phyloP scores from a whole-genome alignment of 2,888 invertebrate species.

The Chesias legatella region DNA sequence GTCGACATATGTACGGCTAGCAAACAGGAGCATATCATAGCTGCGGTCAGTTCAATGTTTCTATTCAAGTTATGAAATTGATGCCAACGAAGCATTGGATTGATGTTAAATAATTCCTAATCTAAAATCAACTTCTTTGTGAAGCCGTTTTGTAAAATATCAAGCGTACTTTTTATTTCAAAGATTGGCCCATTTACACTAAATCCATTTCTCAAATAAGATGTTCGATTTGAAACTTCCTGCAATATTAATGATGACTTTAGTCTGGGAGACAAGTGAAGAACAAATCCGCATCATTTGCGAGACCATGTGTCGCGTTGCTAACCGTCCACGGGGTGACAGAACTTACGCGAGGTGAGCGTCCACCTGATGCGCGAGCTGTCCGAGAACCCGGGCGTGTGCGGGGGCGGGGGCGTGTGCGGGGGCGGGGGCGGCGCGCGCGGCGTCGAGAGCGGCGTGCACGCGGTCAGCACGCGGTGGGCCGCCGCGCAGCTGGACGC shows the following conservation, averaged over 20 bases:
- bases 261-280: no score
- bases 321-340: constrained; percentile 1
- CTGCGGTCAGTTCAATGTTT: constrained; percentile 82
- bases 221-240: no score
- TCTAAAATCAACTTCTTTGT: no score
- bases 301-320: background rate
- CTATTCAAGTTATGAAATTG: no score
- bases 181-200: no score
- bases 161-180: no score
- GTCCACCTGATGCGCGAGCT: constrained; percentile 87
- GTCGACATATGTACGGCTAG: constrained; percentile 92
- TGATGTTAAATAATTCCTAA: no score
- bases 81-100: no score
- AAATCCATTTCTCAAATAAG: no score
- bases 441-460: constrained; percentile 77
- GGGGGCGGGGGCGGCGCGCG: constrained; percentile 84
- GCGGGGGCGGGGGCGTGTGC: constrained; percentile 78
- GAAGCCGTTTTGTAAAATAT: no score
- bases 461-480: constrained; percentile 90
- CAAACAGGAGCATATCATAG: constrained; percentile 92
- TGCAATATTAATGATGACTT: no score
- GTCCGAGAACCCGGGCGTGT: constrained; percentile 77
- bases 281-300: no score
- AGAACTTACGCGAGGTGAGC: constrained; percentile 92
- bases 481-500: constrained; percentile 91